Evolutionary conservation across 2,113 vertebrate species (phyloP).

Genomic region (Gnathonemus longibarbis): DNA sequence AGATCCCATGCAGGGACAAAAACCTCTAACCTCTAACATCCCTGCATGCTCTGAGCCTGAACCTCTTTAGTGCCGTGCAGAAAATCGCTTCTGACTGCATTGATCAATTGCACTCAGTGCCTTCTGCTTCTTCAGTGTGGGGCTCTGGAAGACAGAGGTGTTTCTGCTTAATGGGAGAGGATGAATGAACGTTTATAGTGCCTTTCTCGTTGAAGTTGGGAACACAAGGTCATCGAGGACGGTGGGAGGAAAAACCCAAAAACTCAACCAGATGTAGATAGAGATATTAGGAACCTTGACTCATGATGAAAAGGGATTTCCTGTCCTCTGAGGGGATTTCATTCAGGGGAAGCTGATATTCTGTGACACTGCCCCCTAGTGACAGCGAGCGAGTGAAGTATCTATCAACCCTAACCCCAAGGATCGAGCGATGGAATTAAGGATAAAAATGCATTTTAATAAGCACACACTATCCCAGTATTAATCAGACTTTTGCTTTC

Average conservation of each 20-base stretch:
- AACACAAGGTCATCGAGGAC: neutral
- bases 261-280: neutral
- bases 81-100: neutral
- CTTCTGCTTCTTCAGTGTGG: neutral
- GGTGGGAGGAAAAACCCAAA: neutral
- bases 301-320: neutral
- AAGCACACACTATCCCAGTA: neutral
- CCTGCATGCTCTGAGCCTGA: neutral
- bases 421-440: neutral
- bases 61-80: neutral
- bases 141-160: neutral
- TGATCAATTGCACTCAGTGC: neutral
- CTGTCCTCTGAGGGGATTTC: neutral
- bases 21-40: neutral
- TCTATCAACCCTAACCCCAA: neutral
- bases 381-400: neutral
- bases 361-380: neutral
- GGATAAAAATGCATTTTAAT: neutral
- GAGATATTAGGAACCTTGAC: neutral
- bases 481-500: neutral
- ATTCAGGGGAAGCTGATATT: neutral
- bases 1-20: neutral
- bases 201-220: neutral
- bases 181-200: neutral
- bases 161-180: neutral